phyloP scores from a whole-genome alignment of 2,113 vertebrate species.

The Lipotes vexillifer region DNA sequence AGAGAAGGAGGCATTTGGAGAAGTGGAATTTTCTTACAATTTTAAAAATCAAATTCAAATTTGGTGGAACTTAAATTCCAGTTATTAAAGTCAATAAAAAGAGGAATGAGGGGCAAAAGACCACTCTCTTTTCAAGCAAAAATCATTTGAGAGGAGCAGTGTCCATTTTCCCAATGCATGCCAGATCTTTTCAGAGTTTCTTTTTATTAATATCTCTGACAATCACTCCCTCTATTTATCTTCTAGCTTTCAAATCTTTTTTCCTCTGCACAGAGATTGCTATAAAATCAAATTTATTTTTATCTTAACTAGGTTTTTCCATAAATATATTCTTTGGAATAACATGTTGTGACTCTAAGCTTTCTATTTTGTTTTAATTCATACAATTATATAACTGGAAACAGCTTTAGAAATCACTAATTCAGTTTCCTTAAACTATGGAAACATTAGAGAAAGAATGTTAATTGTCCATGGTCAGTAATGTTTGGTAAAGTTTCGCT shows the following conservation, averaged over 20 bases:
- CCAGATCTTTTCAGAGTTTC: background rate
- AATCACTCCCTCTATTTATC: background rate
- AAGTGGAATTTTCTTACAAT: background rate
- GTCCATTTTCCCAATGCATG: background rate
- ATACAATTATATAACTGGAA: background rate
- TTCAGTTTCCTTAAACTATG: background rate
- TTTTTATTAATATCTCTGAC: background rate
- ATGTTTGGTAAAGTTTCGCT: background rate
- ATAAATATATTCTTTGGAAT: background rate
- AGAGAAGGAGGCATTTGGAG: background rate
- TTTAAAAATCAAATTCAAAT: conserved; percentile 21
- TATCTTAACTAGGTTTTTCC: background rate
- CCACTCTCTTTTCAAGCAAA: background rate
- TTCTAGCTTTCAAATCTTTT: background rate
- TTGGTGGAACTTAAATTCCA: background rate
- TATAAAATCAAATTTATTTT: background rate
- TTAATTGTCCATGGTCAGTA: background rate
- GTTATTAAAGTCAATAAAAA: background rate
- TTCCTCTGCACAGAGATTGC: background rate
- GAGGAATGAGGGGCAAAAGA: background rate
- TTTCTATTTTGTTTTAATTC: background rate
- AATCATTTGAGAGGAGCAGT: background rate
- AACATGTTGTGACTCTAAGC: background rate
- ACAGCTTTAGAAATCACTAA: background rate
- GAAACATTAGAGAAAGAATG: background rate